Evolutionary conservation across 2,797 vertebrate genomes (phyloP).

Genomic region (Pipistrellus pygmaeus): DNA sequence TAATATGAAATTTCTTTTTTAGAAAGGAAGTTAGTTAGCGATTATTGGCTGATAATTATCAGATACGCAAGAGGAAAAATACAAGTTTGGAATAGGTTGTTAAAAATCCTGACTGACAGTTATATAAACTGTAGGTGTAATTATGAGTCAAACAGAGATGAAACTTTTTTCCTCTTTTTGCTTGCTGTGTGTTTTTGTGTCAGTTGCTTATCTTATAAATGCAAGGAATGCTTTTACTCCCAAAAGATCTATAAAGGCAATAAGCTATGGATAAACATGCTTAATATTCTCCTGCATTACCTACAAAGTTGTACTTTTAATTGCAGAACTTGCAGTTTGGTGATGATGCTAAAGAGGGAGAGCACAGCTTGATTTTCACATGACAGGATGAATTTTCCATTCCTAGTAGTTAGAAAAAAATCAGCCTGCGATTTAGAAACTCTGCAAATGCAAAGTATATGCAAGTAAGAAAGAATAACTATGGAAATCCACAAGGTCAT

Average conservation of each 20-base stretch:
- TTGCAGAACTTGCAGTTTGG: conserved; percentile 54
- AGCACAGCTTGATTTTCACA: conserved; percentile 55
- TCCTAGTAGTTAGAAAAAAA: background rate
- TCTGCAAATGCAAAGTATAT: background rate
- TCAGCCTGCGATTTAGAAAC: conserved; percentile 47
- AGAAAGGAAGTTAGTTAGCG: conserved; percentile 46
- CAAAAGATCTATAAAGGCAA: background rate
- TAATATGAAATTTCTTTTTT: background rate
- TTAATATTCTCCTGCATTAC: conserved; percentile 33
- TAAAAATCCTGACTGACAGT: conserved; percentile 57
- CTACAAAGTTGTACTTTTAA: conserved; percentile 40
- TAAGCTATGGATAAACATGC: conserved; percentile 33
- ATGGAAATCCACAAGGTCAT: background rate
- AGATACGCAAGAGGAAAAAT: conserved; percentile 21
- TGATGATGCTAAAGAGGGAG: background rate
- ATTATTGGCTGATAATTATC: conserved; percentile 5
- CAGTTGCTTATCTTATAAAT: conserved; percentile 37
- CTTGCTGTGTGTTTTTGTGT: conserved; percentile 17
- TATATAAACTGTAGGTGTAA: background rate
- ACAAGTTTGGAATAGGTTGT: conserved; percentile 15
- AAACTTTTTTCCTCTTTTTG: conserved; percentile 26
- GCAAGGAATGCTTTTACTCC: conserved; percentile 1
- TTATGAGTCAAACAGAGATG: conserved; percentile 14
- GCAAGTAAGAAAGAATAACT: conserved; percentile 41
- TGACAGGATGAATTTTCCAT: conserved; percentile 3